Conservation (phyloP, 1,140 invertebrate species). For the Drosophila tropicalis region DNA sequence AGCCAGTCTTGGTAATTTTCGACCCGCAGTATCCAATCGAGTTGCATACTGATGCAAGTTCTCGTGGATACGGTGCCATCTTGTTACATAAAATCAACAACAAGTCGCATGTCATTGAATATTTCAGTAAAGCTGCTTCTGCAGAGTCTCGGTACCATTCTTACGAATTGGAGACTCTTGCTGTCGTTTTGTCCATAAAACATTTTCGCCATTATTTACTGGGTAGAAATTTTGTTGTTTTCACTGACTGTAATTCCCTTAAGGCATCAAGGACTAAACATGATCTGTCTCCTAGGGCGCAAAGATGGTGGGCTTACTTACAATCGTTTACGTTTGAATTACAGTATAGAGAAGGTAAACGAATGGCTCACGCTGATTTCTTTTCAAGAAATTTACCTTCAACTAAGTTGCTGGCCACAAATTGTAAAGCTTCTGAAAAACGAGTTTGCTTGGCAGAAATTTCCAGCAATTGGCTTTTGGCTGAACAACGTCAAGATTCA, state of each 20-base stretch:
- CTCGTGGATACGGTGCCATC: conserved; percentile 1
- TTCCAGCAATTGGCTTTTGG: no score
- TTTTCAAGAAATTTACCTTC: conserved; percentile 3
- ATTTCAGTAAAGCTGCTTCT: conserved; percentile 1
- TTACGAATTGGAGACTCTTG: conserved; percentile 3
- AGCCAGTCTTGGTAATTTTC: conserved; percentile 6
- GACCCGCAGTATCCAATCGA: conserved; percentile 8
- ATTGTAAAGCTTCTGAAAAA: conserved; percentile 5
- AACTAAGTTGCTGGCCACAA: neutral
- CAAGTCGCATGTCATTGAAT: neutral
- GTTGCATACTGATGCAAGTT: conserved; percentile 10
- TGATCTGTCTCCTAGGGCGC: neutral
- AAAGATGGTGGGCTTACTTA: conserved; percentile 2
- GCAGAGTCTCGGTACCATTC: conserved; percentile 1
- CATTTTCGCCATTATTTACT: no score
- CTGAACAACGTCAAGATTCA: no score
- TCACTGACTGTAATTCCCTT: no score
- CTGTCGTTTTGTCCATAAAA: neutral
- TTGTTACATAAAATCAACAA: conserved; percentile 6
- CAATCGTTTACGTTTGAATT: conserved; percentile 5
- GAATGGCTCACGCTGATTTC: neutral
- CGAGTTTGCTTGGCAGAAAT: neutral
- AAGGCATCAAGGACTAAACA: no score
- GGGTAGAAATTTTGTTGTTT: no score
- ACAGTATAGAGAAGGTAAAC: conserved; percentile 5